phyloP scores from a whole-genome alignment of 2,888 invertebrate species.

The Coenonympha arcania region DNA sequence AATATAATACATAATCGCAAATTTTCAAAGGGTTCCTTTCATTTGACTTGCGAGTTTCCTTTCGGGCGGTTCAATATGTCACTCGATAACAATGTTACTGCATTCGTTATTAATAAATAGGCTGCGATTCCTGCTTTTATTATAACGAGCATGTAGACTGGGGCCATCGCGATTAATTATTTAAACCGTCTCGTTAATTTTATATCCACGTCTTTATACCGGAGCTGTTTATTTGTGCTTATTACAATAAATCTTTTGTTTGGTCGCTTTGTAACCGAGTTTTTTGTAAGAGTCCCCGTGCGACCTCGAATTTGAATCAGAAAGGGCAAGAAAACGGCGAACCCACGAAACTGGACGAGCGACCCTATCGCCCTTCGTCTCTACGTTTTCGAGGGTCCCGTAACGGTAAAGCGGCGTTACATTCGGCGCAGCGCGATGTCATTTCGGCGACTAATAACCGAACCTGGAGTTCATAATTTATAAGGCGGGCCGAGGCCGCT shows the following conservation, averaged over 20 bases:
- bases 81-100: conserved; percentile 58
- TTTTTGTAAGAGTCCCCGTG: conserved; percentile 35
- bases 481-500: conserved; percentile 62
- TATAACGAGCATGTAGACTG: conserved; percentile 14
- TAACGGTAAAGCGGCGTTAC: conserved; percentile 61
- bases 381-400: conserved; percentile 39
- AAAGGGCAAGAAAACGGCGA: conserved; percentile 41
- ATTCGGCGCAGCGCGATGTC: conserved; percentile 46
- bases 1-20: conserved; percentile 37
- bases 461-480: conserved; percentile 58
- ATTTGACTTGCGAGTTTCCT: conserved; percentile 46
- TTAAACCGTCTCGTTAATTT: conserved; percentile 11
- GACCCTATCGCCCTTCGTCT: conserved; percentile 59
- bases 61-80: conserved; percentile 51
- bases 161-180: conserved; percentile 5
- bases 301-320: conserved; percentile 49
- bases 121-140: conserved; percentile 29
- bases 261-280: conserved; percentile 34
- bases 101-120: conserved; percentile 38
- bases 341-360: conserved; percentile 41
- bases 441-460: conserved; percentile 65
- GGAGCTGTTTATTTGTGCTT: conserved; percentile 14
- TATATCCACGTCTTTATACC: not conserved
- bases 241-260: conserved; percentile 25
- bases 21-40: conserved; percentile 48